These are phyloP conservation scores for Distichodus sexfasciatus DNA, from an alignment of 2,797 vertebrate species.

Conservation along the genomic window DNA sequence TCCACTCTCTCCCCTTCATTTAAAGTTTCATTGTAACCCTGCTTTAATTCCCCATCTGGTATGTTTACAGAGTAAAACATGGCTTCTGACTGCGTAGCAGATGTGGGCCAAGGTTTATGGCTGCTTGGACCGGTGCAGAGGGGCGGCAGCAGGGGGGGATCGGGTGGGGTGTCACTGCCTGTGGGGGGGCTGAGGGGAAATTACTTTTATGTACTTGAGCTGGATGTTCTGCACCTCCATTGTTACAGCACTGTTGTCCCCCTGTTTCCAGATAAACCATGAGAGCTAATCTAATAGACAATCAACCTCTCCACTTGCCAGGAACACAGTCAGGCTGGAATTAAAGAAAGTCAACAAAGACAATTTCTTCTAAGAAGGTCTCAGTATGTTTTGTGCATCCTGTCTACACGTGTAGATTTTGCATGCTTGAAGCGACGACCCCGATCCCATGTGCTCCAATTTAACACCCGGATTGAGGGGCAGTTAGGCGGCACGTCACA, in stretches of 20 bases:
- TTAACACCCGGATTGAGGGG: conserved; percentile 70
- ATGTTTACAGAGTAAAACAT: conserved; percentile 73
- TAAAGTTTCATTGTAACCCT: conserved; percentile 66
- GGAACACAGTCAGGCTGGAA: not conserved
- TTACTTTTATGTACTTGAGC: conserved; percentile 69
- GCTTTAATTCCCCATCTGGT: conserved; percentile 74
- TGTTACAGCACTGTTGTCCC: not conserved
- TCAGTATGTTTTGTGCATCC: conserved; percentile 22
- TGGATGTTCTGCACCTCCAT: conserved; percentile 63
- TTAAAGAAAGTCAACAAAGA: not conserved
- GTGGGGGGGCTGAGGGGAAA: conserved; percentile 53
- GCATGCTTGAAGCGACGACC: conserved; percentile 13
- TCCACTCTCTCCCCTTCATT: conserved; percentile 64
- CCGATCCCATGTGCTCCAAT: conserved; percentile 59
- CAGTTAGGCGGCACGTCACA: conserved; percentile 59
- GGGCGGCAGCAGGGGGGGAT: conserved; percentile 48
- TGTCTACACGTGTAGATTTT: conserved; percentile 20
- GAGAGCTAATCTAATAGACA: not conserved
- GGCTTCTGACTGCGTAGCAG: conserved; percentile 75
- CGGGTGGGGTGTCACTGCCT: conserved; percentile 50
- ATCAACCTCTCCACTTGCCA: not conserved
- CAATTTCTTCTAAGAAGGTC: no score
- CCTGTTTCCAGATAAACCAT: not conserved
- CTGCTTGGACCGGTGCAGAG: conserved; percentile 60
- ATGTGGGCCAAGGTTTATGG: conserved; percentile 75